Base-by-base conservation (phyloP, 2,888 invertebrate genomes). In the Bibio marci region DNA sequence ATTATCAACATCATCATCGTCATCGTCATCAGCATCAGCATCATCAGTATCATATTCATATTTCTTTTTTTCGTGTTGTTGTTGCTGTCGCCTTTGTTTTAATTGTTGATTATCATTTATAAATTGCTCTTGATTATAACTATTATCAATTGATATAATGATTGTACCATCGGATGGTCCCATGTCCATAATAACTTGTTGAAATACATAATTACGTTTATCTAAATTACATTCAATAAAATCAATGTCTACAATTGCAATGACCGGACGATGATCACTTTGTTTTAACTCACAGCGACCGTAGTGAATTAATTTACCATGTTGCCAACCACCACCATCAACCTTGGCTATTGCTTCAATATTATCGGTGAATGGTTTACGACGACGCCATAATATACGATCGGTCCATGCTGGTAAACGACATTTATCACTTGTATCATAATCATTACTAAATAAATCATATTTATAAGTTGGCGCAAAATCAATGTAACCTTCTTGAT, bases 401-500 rank as follows among this genome's bases (percentile, higher is more conserved):
- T 98, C 98, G 0, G 98, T 98, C 94, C 94, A 98, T 4, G 98
- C 97, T 0, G 98, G 98, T 2, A 90, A 83, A 41, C 97, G 73
- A 55, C 81, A 80, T 63, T 98, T 98, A 58, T 99, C 98, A 55
- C 95, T 95, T 0, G 98, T 97, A 59, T 98, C 98, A 57, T 95
- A 98, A 62, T 97, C 95, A 58, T 97, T 92, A 51, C 92, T 94
- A 58, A 97, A 97, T 40, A 95, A 66, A 65, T 98, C 98, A 57
- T 98, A 98, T 58, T 98, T 99, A 61, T 98, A 98, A 0, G 98
- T 98, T 1, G 98, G 98, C 12, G 86, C 74, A 59, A 98, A 98
- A 32, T 71, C 76, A 26, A 95, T 78, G 38, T 80, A 77, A 0
- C 92, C 97, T 66, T 99, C 98, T 39, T 76, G 69, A 57, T 91